Evolutionary conservation across 2,113 vertebrate species (phyloP).

Genomic region (Accipiter cooperii): DNA sequence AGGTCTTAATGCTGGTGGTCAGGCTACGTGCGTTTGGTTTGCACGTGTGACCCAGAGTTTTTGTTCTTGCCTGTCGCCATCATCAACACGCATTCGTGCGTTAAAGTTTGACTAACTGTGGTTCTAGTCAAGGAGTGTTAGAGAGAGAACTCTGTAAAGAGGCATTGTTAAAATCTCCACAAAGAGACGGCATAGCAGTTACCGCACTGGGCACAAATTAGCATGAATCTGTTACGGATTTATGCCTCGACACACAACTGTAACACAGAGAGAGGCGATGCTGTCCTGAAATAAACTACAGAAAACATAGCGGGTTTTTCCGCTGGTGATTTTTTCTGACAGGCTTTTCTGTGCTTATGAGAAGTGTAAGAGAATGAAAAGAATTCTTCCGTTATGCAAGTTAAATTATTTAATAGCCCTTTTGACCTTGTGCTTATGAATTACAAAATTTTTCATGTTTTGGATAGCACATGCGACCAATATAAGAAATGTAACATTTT

Average conservation of each 20-base stretch:
- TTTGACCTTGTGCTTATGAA: not conserved
- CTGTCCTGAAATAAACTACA: not conserved
- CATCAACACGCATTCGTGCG: accelerated
- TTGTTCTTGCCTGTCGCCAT: not conserved
- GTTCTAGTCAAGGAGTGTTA: not conserved
- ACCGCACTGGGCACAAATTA: not conserved
- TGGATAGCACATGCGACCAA: not conserved
- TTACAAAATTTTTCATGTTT: not conserved
- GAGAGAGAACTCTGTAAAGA: not conserved
- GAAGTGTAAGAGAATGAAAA: not conserved
- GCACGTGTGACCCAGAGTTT: accelerated
- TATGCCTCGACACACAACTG: not conserved
- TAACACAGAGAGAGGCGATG: not conserved
- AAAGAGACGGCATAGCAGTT: not conserved
- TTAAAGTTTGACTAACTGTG: not conserved
- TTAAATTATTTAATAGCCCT: not conserved
- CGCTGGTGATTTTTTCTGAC: not conserved
- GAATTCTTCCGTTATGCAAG: not conserved
- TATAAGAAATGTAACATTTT: not conserved
- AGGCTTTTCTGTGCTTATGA: not conserved
- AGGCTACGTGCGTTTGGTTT: accelerated
- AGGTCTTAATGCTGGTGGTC: not conserved
- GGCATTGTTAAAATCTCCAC: not conserved
- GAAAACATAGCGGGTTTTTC: not conserved
- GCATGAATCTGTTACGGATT: not conserved